phyloP scores from a whole-genome alignment of 2,113 vertebrate genomes.

The Manacus vitellinus region DNA sequence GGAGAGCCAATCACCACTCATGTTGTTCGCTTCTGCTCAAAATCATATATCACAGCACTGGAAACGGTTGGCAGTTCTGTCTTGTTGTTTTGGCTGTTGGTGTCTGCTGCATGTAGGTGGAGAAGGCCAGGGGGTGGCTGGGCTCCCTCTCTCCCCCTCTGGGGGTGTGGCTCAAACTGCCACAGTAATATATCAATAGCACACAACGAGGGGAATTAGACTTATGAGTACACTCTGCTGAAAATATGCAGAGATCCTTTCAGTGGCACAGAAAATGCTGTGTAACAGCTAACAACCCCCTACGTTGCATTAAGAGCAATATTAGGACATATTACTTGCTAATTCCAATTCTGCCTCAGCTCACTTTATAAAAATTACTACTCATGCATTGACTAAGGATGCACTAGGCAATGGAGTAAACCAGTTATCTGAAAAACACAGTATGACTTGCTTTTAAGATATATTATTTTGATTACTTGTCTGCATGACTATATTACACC shows the following conservation, averaged over 20 bases:
- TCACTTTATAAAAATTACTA: neutral
- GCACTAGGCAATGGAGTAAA: conserved; percentile 1
- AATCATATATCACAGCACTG: too few relatives aligned
- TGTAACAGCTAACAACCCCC: neutral
- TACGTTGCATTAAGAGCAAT: neutral
- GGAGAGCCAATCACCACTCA: too few relatives aligned
- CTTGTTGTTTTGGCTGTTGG: too few relatives aligned
- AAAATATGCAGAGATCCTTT: neutral
- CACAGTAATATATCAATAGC: neutral
- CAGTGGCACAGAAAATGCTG: neutral
- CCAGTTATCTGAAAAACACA: neutral
- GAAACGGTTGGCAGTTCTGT: too few relatives aligned
- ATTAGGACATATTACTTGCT: neutral
- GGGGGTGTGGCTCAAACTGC: too few relatives aligned
- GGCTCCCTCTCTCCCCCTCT: too few relatives aligned
- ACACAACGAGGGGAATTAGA: neutral
- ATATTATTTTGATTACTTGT: neutral
- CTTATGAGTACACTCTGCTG: neutral
- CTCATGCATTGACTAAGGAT: neutral
- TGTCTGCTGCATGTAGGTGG: too few relatives aligned
- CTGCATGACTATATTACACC: neutral
- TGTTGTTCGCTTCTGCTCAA: too few relatives aligned
- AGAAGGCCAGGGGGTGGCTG: too few relatives aligned
- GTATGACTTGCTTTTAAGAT: neutral
- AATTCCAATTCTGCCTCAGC: neutral